Evolutionary conservation across 2,113 vertebrate genomes (phyloP), one percentile per base, ranked within the genome.

Genomic region (Sarotherodon lohbergeri): DNA sequence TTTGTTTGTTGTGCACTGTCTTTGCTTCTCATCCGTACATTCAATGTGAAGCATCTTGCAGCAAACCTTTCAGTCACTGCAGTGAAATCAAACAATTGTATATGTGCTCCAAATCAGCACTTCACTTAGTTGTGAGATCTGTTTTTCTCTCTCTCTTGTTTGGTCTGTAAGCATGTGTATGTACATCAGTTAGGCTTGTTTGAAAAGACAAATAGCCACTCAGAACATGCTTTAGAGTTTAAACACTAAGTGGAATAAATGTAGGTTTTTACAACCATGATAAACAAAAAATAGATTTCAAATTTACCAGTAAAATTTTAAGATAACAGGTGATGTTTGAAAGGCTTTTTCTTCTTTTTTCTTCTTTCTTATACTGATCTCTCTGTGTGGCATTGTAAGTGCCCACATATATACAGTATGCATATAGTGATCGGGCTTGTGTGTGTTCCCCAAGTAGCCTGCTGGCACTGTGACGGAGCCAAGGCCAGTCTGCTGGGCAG

Each of bases 401-500:
- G 9, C 19, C 16, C 13, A 73, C 29, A 63, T 39, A 43, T 22
- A 84, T 17, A 43, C n/a, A 71, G 17, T 52, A 78, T 78, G 24
- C 6, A 39, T n/a, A 29, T 50, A 36, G 3, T 48, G 68, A 29
- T 56, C 4, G 12, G 19, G 41, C 57, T n/a, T 27, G 12, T 63
- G 55, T n/a, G 57, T 4, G 22, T 27, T 87, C 48, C 13, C 34
- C 50, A 12, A 19, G 57, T 34, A 88, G 79, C 85, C 88, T 46
- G 34, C 6, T 34, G 83, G 91, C 82, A 10, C 19, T 6, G 19
- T 29, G 9, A 29, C 2, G 34, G 80, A 87, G 91, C 81, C 93
- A 92, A 94, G 91, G 92, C 87, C 90, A 54, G 57, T 80, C 57
- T 9, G 83, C 55, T 78, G 14, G 5, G 61, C 34, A 36, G 82